Evolutionary conservation across 2,113 vertebrate species (phyloP), one percentile per base, ranked within the genome.

Genomic region (Chamaetylas fuelleborni): DNA sequence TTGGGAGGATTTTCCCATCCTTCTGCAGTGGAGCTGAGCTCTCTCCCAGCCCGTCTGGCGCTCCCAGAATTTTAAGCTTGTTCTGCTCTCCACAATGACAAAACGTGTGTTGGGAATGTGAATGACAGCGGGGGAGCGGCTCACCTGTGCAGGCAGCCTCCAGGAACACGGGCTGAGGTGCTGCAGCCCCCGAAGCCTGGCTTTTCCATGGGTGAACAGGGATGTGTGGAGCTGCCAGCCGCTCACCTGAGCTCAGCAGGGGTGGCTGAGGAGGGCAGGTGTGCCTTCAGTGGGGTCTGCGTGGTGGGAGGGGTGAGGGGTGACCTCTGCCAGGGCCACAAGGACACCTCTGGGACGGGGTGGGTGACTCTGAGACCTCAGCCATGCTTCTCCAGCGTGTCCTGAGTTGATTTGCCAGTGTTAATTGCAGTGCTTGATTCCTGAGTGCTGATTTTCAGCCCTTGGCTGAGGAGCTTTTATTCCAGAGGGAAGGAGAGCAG

Each of bases 131-230:
- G 69, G 43, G 56, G 74, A 60, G 56, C 58, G 15, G 53, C 81
- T 88, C 78, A 76, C 45, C 67, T 92, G n/a, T 45, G 43, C 43
- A 1, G 33, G 84, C n/a, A 82, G 88, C 62, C 73, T 79, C 5
- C 7, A 31, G 70, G 40, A 22, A 2, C 45, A 34, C 0, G 45
- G 29, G 53, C 11, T 26, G 70, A 9, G 9, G 2, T 5, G 62
- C 31, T 61, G 47, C 71, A 90, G 58, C 40, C 45, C 14, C 23
- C 62, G 7, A 11, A 47, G 34, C 33, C 29, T 3, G 17, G 24
- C 47, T 51, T 51, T 43, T 2, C 8, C 12, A 0, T 0, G 26
- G 8, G 10, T 7, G 26, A 20, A 4, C 13, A 4, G 73, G 7
- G 73, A 3, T 31, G n/a, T 1, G 13, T 0, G 11, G 24, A 81